Evolutionary conservation across 2,888 invertebrate genomes (phyloP).

Genomic region (Schrankia costaestrigalis): DNA sequence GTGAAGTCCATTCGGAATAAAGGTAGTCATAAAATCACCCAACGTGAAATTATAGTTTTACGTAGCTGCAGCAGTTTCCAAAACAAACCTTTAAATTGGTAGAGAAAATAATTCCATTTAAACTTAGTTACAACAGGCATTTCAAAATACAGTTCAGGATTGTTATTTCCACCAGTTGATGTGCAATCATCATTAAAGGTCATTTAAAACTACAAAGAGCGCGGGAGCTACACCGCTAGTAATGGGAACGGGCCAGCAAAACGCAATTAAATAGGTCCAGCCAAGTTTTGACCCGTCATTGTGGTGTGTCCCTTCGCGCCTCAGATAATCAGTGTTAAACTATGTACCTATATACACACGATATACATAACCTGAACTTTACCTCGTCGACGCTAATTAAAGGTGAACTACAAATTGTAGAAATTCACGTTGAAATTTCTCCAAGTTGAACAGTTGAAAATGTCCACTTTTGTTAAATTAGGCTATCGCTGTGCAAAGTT

Average conservation of each 20-base stretch:
- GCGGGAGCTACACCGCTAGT: constrained; percentile 18
- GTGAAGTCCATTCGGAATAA: no score
- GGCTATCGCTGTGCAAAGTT: constrained; percentile 15
- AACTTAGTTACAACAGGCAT: no score
- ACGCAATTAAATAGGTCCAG: constrained; percentile 45
- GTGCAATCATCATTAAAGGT: constrained; percentile 34
- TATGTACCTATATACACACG: constrained; percentile 24
- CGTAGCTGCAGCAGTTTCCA: no score
- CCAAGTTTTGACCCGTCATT: constrained; percentile 39
- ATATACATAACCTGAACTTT: constrained; percentile 14
- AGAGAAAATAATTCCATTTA: no score
- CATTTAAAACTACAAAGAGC: constrained; percentile 34
- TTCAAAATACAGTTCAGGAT: no score
- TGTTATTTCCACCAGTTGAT: constrained; percentile 5
- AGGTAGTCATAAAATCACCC: no score
- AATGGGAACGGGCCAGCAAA: constrained; percentile 33
- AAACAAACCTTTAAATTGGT: no score
- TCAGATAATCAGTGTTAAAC: constrained; percentile 52
- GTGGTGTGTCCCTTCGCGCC: constrained; percentile 43
- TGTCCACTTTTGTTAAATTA: constrained; percentile 22
- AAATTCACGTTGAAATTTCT: constrained; percentile 16
- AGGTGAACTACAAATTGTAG: constrained; percentile 23
- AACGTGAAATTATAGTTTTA: no score
- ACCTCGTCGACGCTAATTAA: constrained; percentile 30
- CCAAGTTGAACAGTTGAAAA: constrained; percentile 13